These are phyloP conservation scores for Gambelia wislizenii DNA, from an alignment of 2,797 vertebrate genomes.

Conservation along the genomic window DNA sequence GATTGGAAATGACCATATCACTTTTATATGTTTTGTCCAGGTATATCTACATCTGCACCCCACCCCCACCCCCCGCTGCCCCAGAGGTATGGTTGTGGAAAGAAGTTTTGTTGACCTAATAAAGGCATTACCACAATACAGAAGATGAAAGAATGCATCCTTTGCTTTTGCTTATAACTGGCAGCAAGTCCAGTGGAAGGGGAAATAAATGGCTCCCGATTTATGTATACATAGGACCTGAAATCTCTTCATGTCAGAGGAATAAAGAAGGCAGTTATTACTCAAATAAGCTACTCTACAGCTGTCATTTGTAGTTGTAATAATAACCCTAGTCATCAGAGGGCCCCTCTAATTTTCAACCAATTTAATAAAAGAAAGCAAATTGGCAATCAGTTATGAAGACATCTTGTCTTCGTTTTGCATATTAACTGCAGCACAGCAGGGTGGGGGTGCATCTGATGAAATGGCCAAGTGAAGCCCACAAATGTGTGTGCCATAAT, in stretches of 20 bases:
- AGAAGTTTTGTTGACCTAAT: too few relatives aligned
- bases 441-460: background rate
- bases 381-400: constrained; percentile 14
- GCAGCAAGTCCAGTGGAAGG: background rate
- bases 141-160: background rate
- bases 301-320: background rate
- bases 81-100: background rate
- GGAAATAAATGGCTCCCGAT: background rate
- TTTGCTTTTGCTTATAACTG: background rate
- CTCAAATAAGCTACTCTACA: background rate
- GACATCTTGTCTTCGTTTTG: constrained; percentile 4
- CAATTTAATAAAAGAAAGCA: constrained; percentile 1
- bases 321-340: background rate
- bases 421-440: background rate
- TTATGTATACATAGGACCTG: background rate
- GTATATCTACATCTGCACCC: background rate
- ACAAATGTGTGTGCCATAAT: background rate
- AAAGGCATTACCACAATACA: too few relatives aligned
- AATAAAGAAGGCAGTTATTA: background rate
- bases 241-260: background rate
- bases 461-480: too few relatives aligned
- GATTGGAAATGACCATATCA: background rate
- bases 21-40: background rate
- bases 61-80: too few relatives aligned
- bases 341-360: background rate